Base-by-base conservation (phyloP, 1,140 invertebrate species). In the Frieseomelitta varia region DNA sequence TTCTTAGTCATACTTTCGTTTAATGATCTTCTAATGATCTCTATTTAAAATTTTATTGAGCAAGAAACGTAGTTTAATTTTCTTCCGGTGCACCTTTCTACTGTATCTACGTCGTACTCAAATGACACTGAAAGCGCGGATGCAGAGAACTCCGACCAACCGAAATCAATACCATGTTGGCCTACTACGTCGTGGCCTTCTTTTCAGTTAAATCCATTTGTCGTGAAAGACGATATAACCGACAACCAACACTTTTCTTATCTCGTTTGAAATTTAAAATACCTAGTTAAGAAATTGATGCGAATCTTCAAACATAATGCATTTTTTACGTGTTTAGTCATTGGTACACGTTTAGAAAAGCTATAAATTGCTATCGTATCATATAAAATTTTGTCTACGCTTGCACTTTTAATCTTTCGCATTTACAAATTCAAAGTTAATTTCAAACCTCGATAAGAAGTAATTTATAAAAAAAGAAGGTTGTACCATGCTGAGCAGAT, bases 171-270 rank as follows among this genome's bases (percentile, higher is more conserved):
- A 91, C 89, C 81, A 88, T 65, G 86, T 71, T 90, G 90, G 88
- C 85, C 84, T 91, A 92, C 90, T 92, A 88, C 90, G 91, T 67
- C 90, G 90, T 91, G 90, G 89, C 91, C 90, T 92, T 91, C 91
- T 92, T 92, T 91, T 88, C 90, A 86, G 79, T 65, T 90, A 90
- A 89, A 90, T 88, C 75, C 81, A 85, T 80, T 90, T 88, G 74
- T 77, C 58, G 34, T 24, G 47, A 27, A 73, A 79, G 51, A 74
- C 77, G 65, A 79, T 74, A 74, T 74, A 74, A 79, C 10, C 21
- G 19, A 55, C 30, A 65, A 63, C 15, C 24, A 17, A 73, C 39
- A 11, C 17, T 17, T n/a, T 8, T 11, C 6, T 10, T 27, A 10
- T 58, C 11, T 34, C 1, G 15, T 10, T 24, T 39, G 8, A 3